Conservation (phyloP, 2,797 vertebrate genomes). For the Acipenser oxyrinchus region DNA sequence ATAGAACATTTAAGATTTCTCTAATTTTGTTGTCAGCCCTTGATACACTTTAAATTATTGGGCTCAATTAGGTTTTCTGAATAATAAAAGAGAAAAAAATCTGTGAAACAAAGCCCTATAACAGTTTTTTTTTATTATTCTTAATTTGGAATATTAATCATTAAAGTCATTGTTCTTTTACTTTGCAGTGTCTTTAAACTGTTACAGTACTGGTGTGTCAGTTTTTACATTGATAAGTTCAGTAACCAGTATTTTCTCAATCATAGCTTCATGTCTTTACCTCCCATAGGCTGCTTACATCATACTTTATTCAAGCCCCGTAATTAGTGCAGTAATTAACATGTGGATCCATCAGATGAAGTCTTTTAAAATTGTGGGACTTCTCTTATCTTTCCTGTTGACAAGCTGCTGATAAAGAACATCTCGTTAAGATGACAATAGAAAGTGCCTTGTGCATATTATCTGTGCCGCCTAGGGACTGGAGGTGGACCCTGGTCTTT, state of each 20-base stretch:
- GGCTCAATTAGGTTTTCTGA: constrained; percentile 73
- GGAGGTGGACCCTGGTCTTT: constrained; percentile 45
- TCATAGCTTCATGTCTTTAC: constrained; percentile 52
- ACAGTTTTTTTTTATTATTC: constrained; percentile 36
- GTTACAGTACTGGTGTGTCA: constrained; percentile 47
- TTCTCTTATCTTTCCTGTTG: constrained; percentile 52
- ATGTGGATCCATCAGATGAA: constrained; percentile 52
- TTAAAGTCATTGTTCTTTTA: constrained; percentile 46
- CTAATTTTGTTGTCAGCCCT: constrained; percentile 75
- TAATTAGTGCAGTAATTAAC: constrained; percentile 74
- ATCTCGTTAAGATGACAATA: constrained; percentile 45
- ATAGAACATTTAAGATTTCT: constrained; percentile 71
- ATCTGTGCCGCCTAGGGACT: constrained; percentile 47
- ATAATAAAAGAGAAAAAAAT: constrained; percentile 60
- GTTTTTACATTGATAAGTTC: constrained; percentile 54
- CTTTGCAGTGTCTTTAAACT: constrained; percentile 35
- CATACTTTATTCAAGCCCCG: constrained; percentile 70
- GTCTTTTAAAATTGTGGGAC: constrained; percentile 51
- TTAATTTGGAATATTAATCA: constrained; percentile 38
- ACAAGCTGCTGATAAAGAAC: constrained; percentile 56
- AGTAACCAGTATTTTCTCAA: constrained; percentile 61
- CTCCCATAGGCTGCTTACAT: constrained; percentile 64
- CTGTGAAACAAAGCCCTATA: background rate
- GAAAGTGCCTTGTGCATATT: constrained; percentile 38
- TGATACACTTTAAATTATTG: constrained; percentile 75